Evolutionary conservation across 2,113 vertebrate species (phyloP), one percentile per base, ranked within the genome.

Genomic region (Cynopterus brachyotis): DNA sequence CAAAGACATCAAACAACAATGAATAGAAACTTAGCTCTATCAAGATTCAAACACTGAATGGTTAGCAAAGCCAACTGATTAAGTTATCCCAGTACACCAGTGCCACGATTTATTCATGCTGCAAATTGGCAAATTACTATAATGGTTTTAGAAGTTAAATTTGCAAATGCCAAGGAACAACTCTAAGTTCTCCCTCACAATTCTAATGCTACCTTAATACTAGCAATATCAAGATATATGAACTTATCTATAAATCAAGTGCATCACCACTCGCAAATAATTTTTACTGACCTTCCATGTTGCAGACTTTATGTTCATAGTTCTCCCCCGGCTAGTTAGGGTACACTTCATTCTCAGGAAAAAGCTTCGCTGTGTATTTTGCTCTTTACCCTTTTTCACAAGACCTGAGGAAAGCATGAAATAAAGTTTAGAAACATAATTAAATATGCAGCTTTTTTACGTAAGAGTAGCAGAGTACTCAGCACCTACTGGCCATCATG

Each of bases 321-420:
- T 99, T 98, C 99, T 99, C 81, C 99, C 99, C 66, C 99, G 98
- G 98, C 99, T 99, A 42, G 99, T 99, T 86, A 99, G 98, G 0
- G 99, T 99, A 96, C 99, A 99, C 97, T 99, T 99, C 99, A 99
- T 99, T 97, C 99, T 98, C 93, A 99, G 99, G 97, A 99, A 99
- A 98, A 99, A 99, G 98, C 98, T 99, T 94, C 99, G 98, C 89
- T 99, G 99, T 42, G 99, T 99, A 96, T 99, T 99, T 94, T 99
- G 98, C 83, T 99, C 99, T 98, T 99, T 99, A 85, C 98, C 98
- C 97, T 99, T 99, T 98, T 99, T 99, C 95, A 98, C 98, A 91
- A 99, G 98, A 96, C 99, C 99, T 99, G 97, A 97, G 91, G 83
- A 96, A 98, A 94, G 72, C 78, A 98, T 87, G 20, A 98, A 98